These are phyloP conservation scores for Sturnus vulgaris DNA, from an alignment of 2,113 vertebrate genomes.

Conservation along the genomic window DNA sequence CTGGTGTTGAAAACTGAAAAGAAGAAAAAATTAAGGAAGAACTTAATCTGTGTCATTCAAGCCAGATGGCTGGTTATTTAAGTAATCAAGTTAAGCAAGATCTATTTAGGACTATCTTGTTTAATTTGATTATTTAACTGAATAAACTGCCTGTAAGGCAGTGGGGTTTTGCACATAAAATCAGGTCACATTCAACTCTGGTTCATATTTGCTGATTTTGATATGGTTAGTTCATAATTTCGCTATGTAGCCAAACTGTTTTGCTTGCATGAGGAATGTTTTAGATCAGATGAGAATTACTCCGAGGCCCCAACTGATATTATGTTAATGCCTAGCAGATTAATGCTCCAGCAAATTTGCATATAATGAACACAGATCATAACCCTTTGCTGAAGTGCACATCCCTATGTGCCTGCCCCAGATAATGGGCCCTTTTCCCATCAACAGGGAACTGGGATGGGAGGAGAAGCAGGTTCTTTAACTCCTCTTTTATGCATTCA, in stretches of 20 bases:
- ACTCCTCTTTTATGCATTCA: slow-evolving; percentile 15
- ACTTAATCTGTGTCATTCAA: not conserved
- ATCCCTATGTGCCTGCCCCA: slow-evolving; percentile 42
- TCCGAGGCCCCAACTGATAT: not conserved
- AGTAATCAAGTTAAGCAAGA: slow-evolving; percentile 33
- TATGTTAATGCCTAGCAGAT: slow-evolving; percentile 65
- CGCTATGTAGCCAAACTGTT: not conserved
- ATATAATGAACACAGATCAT: slow-evolving; percentile 54
- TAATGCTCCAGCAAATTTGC: slow-evolving; percentile 61
- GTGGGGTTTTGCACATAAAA: not conserved
- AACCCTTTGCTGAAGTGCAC: slow-evolving; percentile 20
- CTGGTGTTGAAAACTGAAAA: not conserved
- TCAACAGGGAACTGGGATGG: not conserved
- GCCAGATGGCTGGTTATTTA: slow-evolving; percentile 34
- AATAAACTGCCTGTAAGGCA: slow-evolving; percentile 11
- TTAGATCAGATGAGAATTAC: slow-evolving; percentile 40
- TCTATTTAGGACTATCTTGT: not conserved
- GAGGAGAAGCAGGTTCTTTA: not conserved
- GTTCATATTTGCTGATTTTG: not conserved
- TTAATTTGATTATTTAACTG: slow-evolving; percentile 53
- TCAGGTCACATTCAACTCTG: not conserved
- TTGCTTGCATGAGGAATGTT: slow-evolving; percentile 8
- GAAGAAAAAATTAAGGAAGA: not conserved
- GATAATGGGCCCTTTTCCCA: slow-evolving; percentile 21
- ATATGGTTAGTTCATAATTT: not conserved